These are phyloP conservation scores for Torymus tubicola DNA, from an alignment of 2,888 invertebrate species.

Conservation along the genomic window DNA sequence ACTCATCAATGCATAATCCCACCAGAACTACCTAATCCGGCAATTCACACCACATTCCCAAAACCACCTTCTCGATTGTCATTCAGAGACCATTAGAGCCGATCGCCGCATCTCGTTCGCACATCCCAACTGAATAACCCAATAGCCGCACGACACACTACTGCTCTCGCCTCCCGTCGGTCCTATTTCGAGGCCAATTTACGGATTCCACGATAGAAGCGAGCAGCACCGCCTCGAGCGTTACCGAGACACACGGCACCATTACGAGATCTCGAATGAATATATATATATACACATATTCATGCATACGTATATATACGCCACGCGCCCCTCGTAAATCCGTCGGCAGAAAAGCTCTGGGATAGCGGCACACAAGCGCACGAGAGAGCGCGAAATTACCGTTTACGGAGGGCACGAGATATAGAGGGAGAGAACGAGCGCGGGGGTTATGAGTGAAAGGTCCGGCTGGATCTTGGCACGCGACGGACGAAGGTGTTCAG, in stretches of 20 bases:
- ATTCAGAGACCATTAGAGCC: conserved; percentile 5
- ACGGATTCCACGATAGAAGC: conserved; percentile 64
- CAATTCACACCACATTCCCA: neutral
- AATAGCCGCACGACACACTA: too few relatives aligned
- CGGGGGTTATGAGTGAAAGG: conserved; percentile 9
- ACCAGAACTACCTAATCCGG: neutral
- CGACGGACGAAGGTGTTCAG: too few relatives aligned
- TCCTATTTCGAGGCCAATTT: conserved; percentile 70
- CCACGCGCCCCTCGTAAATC: conserved; percentile 37
- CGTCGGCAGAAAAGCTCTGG: conserved; percentile 17
- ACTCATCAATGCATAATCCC: too few relatives aligned
- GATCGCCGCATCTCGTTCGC: too few relatives aligned
- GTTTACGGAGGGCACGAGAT: too few relatives aligned
- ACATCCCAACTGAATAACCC: too few relatives aligned
- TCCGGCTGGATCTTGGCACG: neutral
- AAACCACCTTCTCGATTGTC: conserved; percentile 2
- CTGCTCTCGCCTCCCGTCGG: conserved; percentile 10
- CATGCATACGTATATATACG: too few relatives aligned
- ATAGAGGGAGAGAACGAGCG: too few relatives aligned
- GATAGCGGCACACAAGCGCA: neutral
- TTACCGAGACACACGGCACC: conserved; percentile 62
- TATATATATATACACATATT: too few relatives aligned
- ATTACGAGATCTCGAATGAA: conserved; percentile 31
- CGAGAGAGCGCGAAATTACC: conserved; percentile 36
- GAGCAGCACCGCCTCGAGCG: conserved; percentile 30